phyloP scores from a whole-genome alignment of 2,888 invertebrate genomes.

The Panzeria rudis region DNA sequence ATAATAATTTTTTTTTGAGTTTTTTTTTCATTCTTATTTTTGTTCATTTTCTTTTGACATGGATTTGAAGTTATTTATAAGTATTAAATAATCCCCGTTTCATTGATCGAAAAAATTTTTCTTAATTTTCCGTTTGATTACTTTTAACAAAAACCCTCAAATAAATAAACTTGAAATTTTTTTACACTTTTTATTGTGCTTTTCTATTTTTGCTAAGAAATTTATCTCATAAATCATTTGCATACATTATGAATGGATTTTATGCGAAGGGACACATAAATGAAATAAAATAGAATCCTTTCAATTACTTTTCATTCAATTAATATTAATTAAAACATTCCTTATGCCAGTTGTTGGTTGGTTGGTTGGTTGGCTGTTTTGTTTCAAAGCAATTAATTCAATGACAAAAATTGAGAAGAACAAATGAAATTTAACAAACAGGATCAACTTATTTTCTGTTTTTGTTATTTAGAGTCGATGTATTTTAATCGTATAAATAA shows the following conservation, averaged over 20 bases:
- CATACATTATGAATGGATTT: constrained; percentile 79
- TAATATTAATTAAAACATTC: constrained; percentile 82
- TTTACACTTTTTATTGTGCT: constrained; percentile 2
- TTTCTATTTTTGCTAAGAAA: constrained; percentile 35
- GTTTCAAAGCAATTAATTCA: constrained; percentile 65
- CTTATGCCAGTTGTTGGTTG: constrained; percentile 49
- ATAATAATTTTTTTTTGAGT: background rate
- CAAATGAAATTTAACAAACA: constrained; percentile 48
- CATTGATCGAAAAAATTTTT: constrained; percentile 67
- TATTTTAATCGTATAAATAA: constrained; percentile 57
- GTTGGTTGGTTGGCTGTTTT: background rate
- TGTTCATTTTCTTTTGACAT: constrained; percentile 56
- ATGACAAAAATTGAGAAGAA: constrained; percentile 56
- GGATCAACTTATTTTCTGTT: constrained; percentile 65
- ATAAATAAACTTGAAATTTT: constrained; percentile 33
- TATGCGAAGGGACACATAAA: constrained; percentile 75
- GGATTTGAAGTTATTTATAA: constrained; percentile 63
- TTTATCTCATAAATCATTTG: constrained; percentile 81
- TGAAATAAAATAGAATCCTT: constrained; percentile 78
- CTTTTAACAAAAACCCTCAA: constrained; percentile 28
- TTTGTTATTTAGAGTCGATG: constrained; percentile 56
- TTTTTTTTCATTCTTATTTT: background rate
- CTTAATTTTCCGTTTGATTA: constrained; percentile 69
- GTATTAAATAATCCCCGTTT: constrained; percentile 52
- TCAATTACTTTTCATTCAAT: constrained; percentile 82